These are phyloP conservation scores for Cecidostiba fungosa DNA, from an alignment of 2,888 invertebrate genomes.

Conservation along the genomic window DNA sequence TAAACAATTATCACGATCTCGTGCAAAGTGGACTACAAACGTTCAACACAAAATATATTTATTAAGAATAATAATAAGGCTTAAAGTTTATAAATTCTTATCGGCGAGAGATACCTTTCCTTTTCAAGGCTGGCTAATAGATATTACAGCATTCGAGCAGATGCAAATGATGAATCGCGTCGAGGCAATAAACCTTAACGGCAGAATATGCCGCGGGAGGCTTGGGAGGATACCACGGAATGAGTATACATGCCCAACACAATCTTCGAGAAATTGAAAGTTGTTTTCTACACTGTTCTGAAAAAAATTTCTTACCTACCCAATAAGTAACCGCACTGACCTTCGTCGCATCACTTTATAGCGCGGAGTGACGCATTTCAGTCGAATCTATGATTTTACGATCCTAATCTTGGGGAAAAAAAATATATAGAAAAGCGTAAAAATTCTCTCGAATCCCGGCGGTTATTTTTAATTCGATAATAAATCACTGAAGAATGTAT, in stretches of 20 bases:
- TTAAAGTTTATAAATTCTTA: slow-evolving; percentile 40
- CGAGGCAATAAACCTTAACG: slow-evolving; percentile 62
- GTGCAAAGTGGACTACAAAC: neutral
- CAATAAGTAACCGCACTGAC: slow-evolving; percentile 64
- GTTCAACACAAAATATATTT: slow-evolving; percentile 3
- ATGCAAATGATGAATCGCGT: slow-evolving; percentile 63
- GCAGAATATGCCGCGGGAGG: slow-evolving; percentile 43
- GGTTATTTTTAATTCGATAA: slow-evolving; percentile 26
- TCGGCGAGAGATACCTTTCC: slow-evolving; percentile 51
- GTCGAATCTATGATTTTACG: slow-evolving; percentile 54
- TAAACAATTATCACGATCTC: neutral
- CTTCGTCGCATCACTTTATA: slow-evolving; percentile 62
- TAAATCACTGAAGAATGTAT: neutral
- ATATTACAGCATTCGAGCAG: slow-evolving; percentile 60
- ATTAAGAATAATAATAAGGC: slow-evolving; percentile 5
- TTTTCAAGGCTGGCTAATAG: slow-evolving; percentile 58
- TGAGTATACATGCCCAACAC: slow-evolving; percentile 19
- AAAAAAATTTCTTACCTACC: slow-evolving; percentile 41
- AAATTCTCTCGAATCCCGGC: slow-evolving; percentile 6
- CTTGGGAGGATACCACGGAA: slow-evolving; percentile 52
- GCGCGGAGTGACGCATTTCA: slow-evolving; percentile 39
- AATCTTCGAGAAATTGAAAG: slow-evolving; percentile 69
- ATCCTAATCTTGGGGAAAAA: slow-evolving; percentile 33
- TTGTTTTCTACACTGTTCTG: slow-evolving; percentile 67
- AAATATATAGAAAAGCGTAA: neutral